Evolutionary conservation across 2,888 invertebrate species (phyloP).

Genomic region (Electrophaes corylata): DNA sequence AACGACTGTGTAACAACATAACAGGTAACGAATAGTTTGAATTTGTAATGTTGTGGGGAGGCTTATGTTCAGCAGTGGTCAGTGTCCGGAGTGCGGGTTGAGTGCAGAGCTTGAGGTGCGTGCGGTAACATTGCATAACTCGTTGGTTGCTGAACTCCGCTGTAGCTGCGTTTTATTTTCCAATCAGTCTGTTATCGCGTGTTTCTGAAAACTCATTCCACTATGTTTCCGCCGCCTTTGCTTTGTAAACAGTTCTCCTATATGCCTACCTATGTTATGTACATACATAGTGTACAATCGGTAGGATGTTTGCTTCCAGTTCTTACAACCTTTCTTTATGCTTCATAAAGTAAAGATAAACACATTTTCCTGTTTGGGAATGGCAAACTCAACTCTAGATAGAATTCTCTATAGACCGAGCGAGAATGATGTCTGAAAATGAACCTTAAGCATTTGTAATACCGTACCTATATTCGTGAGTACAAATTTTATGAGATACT

Average conservation of each 20-base stretch:
- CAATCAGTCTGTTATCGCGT: slow-evolving; percentile 32
- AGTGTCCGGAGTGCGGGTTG: too few species aligned
- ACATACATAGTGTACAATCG: not conserved
- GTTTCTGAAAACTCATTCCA: slow-evolving; percentile 32
- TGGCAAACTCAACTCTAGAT: not conserved
- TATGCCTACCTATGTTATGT: not conserved
- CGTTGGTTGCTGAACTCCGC: not conserved
- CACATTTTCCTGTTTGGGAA: slow-evolving; percentile 4
- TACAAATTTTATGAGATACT: too few species aligned
- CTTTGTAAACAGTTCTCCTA: slow-evolving; percentile 29
- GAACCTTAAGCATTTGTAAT: not conserved
- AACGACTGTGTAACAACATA: too few species aligned
- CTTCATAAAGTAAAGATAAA: slow-evolving; percentile 10
- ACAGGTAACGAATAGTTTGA: too few species aligned
- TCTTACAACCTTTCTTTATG: slow-evolving; percentile 7
- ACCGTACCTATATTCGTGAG: too few species aligned
- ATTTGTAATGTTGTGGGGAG: too few species aligned
- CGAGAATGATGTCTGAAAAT: not conserved
- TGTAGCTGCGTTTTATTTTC: slow-evolving; percentile 2
- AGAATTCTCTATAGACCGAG: not conserved
- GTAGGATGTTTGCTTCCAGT: slow-evolving; percentile 14
- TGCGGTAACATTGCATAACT: not conserved
- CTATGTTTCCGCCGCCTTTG: slow-evolving; percentile 19
- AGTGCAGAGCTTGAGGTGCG: too few species aligned
- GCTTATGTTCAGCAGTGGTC: too few species aligned